Conservation (phyloP, 2,888 invertebrate species). For the Diarsia brunnea region DNA sequence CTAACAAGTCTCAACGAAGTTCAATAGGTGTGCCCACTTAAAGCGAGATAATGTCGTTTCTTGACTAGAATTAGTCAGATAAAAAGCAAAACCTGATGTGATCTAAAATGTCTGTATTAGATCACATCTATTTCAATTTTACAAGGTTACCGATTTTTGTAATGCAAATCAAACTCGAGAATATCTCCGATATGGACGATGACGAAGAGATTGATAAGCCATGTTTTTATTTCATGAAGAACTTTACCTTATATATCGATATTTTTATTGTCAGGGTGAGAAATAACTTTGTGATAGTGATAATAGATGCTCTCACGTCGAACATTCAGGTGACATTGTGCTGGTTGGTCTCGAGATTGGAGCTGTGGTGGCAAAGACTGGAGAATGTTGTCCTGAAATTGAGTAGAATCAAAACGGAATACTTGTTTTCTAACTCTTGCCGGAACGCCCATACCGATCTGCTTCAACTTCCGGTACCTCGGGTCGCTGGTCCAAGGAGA, state of each 20-base stretch:
- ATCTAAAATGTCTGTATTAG: neutral
- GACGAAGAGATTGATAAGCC: constrained; percentile 1
- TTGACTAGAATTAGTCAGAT: neutral
- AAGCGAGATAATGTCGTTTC: neutral
- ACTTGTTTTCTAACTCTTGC: too few relatives aligned
- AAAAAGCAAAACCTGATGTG: neutral
- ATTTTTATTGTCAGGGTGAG: constrained; percentile 14
- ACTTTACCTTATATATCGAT: constrained; percentile 18
- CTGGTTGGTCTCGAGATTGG: too few relatives aligned
- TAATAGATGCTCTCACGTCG: too few relatives aligned
- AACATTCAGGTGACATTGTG: too few relatives aligned
- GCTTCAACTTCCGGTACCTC: too few relatives aligned
- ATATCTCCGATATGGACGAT: constrained; percentile 21
- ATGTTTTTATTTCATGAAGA: neutral
- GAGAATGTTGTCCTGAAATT: too few relatives aligned
- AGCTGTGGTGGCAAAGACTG: too few relatives aligned
- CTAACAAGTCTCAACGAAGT: constrained; percentile 4
- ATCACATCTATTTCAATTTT: constrained; percentile 17
- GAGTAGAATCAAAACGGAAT: too few relatives aligned
- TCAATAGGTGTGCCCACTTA: constrained; percentile 12
- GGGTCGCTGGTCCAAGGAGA: too few relatives aligned
- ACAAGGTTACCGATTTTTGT: constrained; percentile 35
- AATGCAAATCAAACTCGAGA: constrained; percentile 24
- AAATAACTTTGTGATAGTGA: neutral
- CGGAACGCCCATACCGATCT: too few relatives aligned